Evolutionary conservation across 2,113 vertebrate genomes (phyloP), one percentile per base, ranked within the genome.

Genomic region (Xenopus borealis): DNA sequence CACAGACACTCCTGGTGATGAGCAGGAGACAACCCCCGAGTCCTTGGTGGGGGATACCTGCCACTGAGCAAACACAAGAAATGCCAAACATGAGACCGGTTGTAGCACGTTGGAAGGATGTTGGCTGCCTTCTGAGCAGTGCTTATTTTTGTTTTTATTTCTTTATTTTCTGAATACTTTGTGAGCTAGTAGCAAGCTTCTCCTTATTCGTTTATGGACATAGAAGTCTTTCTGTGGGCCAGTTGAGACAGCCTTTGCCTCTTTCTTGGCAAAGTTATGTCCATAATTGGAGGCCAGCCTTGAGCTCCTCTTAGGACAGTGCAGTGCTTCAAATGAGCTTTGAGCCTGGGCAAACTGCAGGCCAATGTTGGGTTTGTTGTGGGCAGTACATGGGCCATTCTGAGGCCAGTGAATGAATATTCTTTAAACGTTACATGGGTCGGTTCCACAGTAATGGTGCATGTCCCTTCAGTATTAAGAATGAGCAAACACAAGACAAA

Each of bases 11-110:
- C 88, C 78, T 4, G 88, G 87, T 33, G 89, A 88, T 10, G 83
- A 81, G 19, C 59, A 66, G 4, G 89, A 90, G 83, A 94, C 88
- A 75, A 89, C 87, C 0, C 91, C 92, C 58, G 92, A 92, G 0
- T 91, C 94, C 83, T 4, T 50, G 47, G 88, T 95, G 81, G 91
- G 94, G 81, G 88, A 92, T 10, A 17, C 11, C 2, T 59, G 33
- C 23, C 13, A 61, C 10, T 50, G 46, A 52, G 16, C 20, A 33
- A 58, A 7, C 13, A 13, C 9, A 23, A 27, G 18, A 4, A 18
- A 4, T 9, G 17, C 53, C 16, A n/a, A 55, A 50, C 12, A 50
- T 40, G 33, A 27, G 52, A n/a, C 14, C 3, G 16, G 17, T 8
- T n/a, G 12, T 55, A 55, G 53, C 47, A 50, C 47, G 14, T 2